Base-by-base conservation (phyloP, 2,797 vertebrate species). In the Crenichthys baileyi region DNA sequence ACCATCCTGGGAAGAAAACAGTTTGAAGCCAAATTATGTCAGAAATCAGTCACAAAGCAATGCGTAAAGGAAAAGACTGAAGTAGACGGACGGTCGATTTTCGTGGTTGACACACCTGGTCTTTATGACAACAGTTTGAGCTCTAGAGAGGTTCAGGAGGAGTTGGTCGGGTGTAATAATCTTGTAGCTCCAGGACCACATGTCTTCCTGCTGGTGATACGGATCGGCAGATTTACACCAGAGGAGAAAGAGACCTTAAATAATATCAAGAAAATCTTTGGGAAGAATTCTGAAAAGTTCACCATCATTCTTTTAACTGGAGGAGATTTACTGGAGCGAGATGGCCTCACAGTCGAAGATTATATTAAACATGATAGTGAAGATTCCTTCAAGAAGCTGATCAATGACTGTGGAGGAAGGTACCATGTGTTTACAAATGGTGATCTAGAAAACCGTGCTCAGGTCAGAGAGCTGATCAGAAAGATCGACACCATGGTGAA, bases 121-220 rank as follows among this genome's bases (percentile, higher is more conserved):
- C 67, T 90, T 73, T 92, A 65, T 0, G 88, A 92, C 68, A 86
- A 85, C 0, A 71, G 1, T 20, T 68, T 90, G 71, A 53, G 80
- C 63, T 78, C 82, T 0, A 8, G 78, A 0, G 7, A 79, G 0
- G 41, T 92, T 5, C 44, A 85, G 70, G 11, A 73, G 1, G 83
- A 91, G 79, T 72, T 89, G 0, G 22, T 81, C 20, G 86, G 83
- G 12, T 90, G 91, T 1, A 15, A 90, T 53, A 89, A 24, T n/a
- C 5, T 87, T 60, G 58, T 88, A 76, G 18, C 89, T 70, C 91
- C 91, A 0, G 91, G 91, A n/a, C 91, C 91, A 70, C 91, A 91
- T 2, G 91, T 83, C 3, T 87, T 92, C 73, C 41, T 91, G 29
- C 15, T 92, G 3, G 84, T 90, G 74, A 1, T 91, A 6, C 63